phyloP scores from a whole-genome alignment of 2,797 vertebrate genomes.

The Darevskia mixta region DNA sequence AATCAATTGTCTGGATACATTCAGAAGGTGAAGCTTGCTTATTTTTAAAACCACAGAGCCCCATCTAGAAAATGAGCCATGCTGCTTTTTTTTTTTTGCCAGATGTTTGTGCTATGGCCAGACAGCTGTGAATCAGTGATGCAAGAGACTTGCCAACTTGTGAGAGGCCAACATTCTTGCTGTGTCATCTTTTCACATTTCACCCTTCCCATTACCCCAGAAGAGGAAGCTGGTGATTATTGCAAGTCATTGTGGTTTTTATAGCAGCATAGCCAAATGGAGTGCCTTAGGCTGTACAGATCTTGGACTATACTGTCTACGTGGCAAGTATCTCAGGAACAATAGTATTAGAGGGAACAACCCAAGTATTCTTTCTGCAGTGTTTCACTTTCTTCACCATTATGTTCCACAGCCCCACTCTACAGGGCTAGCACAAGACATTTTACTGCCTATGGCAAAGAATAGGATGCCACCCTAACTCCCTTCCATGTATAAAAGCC shows the following conservation, averaged over 20 bases:
- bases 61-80: neutral
- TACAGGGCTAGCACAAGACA: neutral
- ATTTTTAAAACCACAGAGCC: neutral
- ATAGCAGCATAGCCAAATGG: neutral
- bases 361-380: neutral
- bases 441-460: no score
- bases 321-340: neutral
- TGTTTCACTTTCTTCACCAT: no score
- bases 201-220: neutral
- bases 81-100: neutral
- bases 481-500: no score
- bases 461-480: neutral
- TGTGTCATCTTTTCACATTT: neutral
- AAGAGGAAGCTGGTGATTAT: neutral
- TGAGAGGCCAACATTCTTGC: neutral
- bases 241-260: neutral
- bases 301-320: neutral
- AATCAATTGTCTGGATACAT: neutral
- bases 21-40: neutral
- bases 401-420: neutral
- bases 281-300: neutral
- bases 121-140: slow-evolving; percentile 1
- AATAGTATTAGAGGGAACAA: neutral
- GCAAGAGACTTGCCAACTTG: neutral
- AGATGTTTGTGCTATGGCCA: slow-evolving; percentile 4